Evolutionary conservation across 2,113 vertebrate genomes (phyloP).

Genomic region (Rhinolophus sinicus): DNA sequence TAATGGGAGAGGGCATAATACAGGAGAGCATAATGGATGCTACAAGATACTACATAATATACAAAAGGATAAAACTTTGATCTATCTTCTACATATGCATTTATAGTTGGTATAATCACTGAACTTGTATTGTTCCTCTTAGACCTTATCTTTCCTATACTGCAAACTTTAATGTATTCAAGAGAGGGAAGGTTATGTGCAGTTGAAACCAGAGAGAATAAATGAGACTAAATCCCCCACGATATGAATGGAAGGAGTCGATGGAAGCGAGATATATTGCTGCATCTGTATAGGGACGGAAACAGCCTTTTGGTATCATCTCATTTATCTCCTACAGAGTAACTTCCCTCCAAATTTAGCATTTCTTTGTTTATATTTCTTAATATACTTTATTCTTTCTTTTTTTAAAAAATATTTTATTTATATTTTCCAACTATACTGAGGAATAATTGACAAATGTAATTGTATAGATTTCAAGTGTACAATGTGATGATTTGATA

Average conservation of each 20-base stretch:
- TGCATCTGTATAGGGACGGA: neutral
- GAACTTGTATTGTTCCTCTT: neutral
- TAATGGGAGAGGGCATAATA: neutral
- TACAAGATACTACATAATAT: neutral
- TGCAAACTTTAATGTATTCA: constrained; percentile 25
- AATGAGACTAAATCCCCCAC: neutral
- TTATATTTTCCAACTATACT: neutral
- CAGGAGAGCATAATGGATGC: neutral
- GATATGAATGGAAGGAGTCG: neutral
- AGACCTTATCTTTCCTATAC: neutral
- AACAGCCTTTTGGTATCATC: neutral
- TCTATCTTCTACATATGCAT: neutral
- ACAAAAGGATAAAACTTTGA: neutral
- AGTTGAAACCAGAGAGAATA: constrained; percentile 21
- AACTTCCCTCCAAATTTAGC: neutral
- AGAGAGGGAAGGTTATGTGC: neutral
- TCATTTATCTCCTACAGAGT: neutral
- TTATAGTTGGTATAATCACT: neutral
- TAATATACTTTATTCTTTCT: neutral
- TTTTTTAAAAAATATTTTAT: neutral
- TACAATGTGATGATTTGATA: neutral
- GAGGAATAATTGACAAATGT: neutral
- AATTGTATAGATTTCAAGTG: neutral
- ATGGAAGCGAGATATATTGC: neutral
- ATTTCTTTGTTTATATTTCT: neutral